phyloP scores from a whole-genome alignment of 2,113 vertebrate species.

The Macquaria ambigua region DNA sequence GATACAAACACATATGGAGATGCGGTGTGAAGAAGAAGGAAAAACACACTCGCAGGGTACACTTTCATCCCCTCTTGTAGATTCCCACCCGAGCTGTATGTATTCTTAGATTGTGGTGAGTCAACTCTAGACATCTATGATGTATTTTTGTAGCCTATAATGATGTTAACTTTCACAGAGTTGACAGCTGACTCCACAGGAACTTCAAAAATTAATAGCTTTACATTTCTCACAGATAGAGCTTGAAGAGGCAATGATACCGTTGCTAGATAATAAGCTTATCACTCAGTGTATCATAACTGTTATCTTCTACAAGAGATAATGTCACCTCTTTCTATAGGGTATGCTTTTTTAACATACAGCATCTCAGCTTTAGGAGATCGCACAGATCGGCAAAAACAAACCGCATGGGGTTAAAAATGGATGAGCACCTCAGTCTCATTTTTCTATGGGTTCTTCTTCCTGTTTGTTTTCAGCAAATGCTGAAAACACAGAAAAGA shows the following conservation, averaged over 20 bases:
- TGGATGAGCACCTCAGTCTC: neutral
- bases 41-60: neutral
- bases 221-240: conserved; percentile 31
- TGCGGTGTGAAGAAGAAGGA: conserved; percentile 11
- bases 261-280: neutral
- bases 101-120: conserved; percentile 72
- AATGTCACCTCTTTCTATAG: neutral
- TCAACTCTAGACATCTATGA: conserved; percentile 54
- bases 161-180: conserved; percentile 39
- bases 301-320: neutral
- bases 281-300: neutral
- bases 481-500: conserved; percentile 3
- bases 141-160: conserved; percentile 61
- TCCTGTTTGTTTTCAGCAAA: neutral
- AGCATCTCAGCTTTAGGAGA: neutral
- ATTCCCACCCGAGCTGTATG: conserved; percentile 41
- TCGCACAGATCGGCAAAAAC: neutral
- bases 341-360: neutral
- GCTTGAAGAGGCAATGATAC: neutral
- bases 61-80: conserved; percentile 27
- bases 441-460: neutral
- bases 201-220: conserved; percentile 37
- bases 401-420: conserved; percentile 6
- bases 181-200: conserved; percentile 14
- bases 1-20: neutral